phyloP scores from a whole-genome alignment of 2,797 vertebrate genomes.

The Gymnothorax javanicus region DNA sequence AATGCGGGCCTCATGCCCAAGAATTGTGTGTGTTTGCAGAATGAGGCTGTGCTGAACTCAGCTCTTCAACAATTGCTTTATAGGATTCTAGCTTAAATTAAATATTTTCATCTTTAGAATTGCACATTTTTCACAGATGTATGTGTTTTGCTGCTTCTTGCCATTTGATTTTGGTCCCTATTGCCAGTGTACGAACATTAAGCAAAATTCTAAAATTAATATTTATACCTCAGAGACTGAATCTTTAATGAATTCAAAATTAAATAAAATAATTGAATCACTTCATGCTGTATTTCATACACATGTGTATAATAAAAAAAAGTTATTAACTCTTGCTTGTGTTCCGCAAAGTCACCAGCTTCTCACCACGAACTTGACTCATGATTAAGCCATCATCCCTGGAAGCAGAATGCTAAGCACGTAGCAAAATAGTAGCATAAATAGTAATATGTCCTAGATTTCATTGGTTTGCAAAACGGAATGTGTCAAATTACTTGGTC shows the following conservation, averaged over 20 bases:
- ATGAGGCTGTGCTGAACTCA: not conserved
- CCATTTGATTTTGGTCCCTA: not conserved
- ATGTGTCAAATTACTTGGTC: not conserved
- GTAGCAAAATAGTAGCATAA: not conserved
- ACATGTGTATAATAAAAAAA: not conserved
- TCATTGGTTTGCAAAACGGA: not conserved
- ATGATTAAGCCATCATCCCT: not conserved
- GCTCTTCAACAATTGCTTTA: not conserved
- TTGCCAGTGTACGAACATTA: not conserved
- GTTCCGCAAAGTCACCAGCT: not conserved
- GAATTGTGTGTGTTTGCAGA: constrained; percentile 1
- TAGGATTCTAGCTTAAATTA: not conserved
- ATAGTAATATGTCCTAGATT: not conserved
- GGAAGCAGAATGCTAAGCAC: not conserved
- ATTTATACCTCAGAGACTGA: not conserved
- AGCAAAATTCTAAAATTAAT: not conserved
- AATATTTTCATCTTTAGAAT: constrained; percentile 26
- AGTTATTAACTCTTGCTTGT: not conserved
- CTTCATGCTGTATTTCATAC: not conserved
- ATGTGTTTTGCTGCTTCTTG: not conserved
- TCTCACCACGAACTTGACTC: not conserved
- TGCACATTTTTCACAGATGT: constrained; percentile 19
- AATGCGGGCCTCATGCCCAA: not conserved
- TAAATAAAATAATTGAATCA: constrained; percentile 3
- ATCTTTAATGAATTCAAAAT: not conserved